These are phyloP conservation scores for Beris morrisii DNA, from an alignment of 2,888 invertebrate species.

Conservation along the genomic window DNA sequence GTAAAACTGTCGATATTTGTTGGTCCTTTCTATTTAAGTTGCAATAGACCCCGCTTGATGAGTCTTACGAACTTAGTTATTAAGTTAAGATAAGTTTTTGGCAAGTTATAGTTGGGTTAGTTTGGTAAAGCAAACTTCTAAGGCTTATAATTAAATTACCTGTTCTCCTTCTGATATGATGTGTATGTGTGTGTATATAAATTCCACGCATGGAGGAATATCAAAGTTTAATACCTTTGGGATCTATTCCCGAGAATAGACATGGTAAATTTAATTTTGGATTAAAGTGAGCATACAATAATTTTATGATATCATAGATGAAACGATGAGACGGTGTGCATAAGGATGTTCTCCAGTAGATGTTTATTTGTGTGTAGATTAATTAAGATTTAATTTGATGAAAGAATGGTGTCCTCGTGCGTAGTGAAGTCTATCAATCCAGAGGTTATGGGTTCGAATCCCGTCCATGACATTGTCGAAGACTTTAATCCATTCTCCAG, in stretches of 20 bases:
- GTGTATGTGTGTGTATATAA: too few species aligned
- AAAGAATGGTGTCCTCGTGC: too few species aligned
- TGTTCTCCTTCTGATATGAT: conserved; percentile 5
- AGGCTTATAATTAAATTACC: conserved; percentile 27
- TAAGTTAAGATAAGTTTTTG: conserved; percentile 32
- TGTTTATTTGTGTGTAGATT: too few species aligned
- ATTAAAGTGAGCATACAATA: conserved; percentile 29
- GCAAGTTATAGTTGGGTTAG: conserved; percentile 22
- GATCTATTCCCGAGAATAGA: conserved; percentile 35
- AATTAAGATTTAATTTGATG: too few species aligned
- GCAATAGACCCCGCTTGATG: conserved; percentile 30
- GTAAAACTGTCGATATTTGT: too few species aligned
- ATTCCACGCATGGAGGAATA: background rate
- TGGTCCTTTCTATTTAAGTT: conserved; percentile 24
- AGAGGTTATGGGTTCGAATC: too few species aligned
- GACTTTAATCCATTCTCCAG: too few species aligned
- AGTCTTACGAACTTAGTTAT: conserved; percentile 26
- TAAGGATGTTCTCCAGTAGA: too few species aligned
- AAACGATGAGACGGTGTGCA: too few species aligned
- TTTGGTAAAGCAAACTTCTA: conserved; percentile 24
- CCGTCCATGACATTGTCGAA: too few species aligned
- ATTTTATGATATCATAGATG: too few species aligned
- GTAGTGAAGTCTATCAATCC: too few species aligned
- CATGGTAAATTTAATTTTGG: conserved; percentile 37
- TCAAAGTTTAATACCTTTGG: conserved; percentile 34